Evolutionary conservation across 2,888 invertebrate species (phyloP), one percentile per base, ranked within the genome.

Genomic region (Frankliniella fusca): DNA sequence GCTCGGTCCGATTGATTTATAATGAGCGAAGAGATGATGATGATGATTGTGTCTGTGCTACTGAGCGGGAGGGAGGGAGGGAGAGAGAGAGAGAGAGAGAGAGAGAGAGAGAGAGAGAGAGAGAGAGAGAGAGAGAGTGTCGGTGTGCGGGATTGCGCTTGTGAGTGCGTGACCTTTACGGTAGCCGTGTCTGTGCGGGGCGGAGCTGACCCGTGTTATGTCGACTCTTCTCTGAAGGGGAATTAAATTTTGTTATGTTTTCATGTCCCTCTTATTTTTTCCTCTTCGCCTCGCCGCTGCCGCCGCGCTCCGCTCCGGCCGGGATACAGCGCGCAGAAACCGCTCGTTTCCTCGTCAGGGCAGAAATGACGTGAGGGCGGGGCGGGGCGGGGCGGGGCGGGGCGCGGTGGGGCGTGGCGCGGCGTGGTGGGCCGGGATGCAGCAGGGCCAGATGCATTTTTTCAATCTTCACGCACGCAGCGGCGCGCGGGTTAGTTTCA

Each of bases 191-290:
- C 23, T 38, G 5, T 38, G 38, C 20, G 54, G 54, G 18, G 54
- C 54, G 54, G 54, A 7, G 20, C 18, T 76, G 70, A 76, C 70
- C 70, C 12, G 70, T 23, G 70, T 70, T 23, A 23, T 70, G 70
- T 70, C 27, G 70, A 10, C 70, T 27, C 70, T 23, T 12, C 70
- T 76, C 70, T 23, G 70, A 23, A 23, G 61, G 61, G 61, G 61
- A 76, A 76, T 76, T 76, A 76, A 76, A 76, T 76, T 76, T 76
- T 27, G 70, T 76, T 76, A 76, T 76, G 70, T 76, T 76, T 76
- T 76, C 70, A 76, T 76, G 70, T 27, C 70, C n/a, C 15, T 18
- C 23, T 76, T 76, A 38, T 76, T 76, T 76, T 76, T 12, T 27
- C 70, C 27, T 27, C 27, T 12, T 23, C 27, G 61, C 38, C 38